Conservation (phyloP, 2,797 vertebrate genomes). For the Podarcis lilfordi region DNA sequence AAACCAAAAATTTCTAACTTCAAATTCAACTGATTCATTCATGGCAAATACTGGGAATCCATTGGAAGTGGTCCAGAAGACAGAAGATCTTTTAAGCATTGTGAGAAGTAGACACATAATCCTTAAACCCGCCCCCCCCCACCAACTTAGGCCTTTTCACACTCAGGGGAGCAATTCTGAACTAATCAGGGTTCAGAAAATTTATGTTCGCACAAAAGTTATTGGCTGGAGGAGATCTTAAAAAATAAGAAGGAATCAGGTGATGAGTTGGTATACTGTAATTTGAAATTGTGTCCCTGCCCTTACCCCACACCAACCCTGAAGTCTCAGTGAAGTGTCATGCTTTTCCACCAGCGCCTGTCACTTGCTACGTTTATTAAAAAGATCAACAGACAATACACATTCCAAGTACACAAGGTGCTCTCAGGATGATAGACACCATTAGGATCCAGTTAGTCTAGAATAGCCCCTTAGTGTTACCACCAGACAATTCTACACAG, state of each 20-base stretch:
- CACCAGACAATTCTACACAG: neutral
- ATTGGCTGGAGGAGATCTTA: neutral
- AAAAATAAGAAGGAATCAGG: neutral
- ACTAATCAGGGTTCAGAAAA: neutral
- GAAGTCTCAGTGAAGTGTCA: neutral
- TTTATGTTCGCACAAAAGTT: too few species aligned
- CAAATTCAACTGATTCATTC: neutral
- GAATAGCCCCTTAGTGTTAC: too few species aligned
- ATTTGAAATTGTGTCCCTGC: neutral
- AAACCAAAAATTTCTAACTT: neutral
- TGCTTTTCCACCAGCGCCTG: neutral
- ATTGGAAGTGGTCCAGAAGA: neutral
- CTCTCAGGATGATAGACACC: neutral
- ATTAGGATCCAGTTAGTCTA: neutral
- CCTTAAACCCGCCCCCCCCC: too few species aligned
- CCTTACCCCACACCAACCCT: too few species aligned
- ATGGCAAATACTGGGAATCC: neutral
- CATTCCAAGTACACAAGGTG: neutral
- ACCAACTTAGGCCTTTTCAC: neutral
- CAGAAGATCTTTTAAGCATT: neutral
- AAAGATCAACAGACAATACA: too few species aligned
- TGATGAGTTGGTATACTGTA: neutral
- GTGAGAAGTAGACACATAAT: neutral
- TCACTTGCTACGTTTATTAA: neutral
- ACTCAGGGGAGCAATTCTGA: neutral